These are phyloP conservation scores for Cyprinodon variegatus DNA, from an alignment of 2,113 vertebrate genomes.

Conservation along the genomic window DNA sequence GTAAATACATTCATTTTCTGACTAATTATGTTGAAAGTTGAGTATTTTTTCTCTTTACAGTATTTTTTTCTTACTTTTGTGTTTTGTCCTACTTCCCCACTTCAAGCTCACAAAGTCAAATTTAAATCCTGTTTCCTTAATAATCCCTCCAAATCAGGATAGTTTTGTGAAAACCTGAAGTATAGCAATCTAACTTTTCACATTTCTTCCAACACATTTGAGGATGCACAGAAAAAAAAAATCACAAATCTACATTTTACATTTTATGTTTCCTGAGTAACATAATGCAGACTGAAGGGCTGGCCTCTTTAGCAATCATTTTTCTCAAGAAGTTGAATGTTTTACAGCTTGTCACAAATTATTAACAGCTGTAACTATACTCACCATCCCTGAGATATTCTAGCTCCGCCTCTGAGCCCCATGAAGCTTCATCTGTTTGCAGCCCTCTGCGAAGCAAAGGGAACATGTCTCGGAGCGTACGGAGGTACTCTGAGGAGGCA, in stretches of 20 bases:
- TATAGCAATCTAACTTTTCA: too few species aligned
- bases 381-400: slow-evolving; percentile 64
- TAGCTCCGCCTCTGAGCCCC: slow-evolving; percentile 67
- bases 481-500: slow-evolving; percentile 64
- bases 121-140: neutral
- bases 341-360: neutral
- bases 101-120: neutral
- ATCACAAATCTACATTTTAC: too few species aligned
- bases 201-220: too few species aligned
- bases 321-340: neutral
- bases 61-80: too few species aligned
- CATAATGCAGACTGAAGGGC: neutral
- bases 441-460: slow-evolving; percentile 67
- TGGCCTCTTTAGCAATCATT: neutral
- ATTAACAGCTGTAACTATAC: neutral
- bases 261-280: neutral
- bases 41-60: too few species aligned
- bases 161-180: neutral
- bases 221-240: too few species aligned
- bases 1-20: too few species aligned
- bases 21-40: too few species aligned
- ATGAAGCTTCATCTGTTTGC: slow-evolving; percentile 51
- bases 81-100: too few species aligned
- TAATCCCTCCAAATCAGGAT: neutral
- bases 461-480: slow-evolving; percentile 64